Percentiles rank a stretch among this genome's conserved stretches.
Conservation (phyloP, 1,140 invertebrate genomes). For the Caerostris darwini region DNA sequence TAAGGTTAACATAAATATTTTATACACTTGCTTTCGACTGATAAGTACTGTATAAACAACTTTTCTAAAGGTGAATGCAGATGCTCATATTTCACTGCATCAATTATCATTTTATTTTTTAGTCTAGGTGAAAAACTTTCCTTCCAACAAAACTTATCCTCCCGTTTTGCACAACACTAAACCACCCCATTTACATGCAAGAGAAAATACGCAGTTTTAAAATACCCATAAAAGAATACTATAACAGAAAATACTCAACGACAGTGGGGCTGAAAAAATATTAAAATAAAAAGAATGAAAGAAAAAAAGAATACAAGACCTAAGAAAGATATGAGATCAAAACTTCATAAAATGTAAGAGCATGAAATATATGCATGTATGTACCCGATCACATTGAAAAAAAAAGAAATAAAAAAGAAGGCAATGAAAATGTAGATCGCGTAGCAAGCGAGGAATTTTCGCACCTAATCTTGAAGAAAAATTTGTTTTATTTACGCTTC, state of each 20-base stretch:
- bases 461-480: not conserved
- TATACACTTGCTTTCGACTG: too few relatives aligned
- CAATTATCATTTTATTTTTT: not conserved
- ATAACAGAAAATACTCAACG: not conserved
- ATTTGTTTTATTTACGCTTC: not conserved
- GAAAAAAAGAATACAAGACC: not conserved
- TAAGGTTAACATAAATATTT: too few relatives aligned
- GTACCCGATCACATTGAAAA: not conserved
- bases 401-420: not conserved
- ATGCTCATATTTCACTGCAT: too few relatives aligned
- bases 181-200: not conserved
- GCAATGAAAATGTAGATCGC: not conserved
- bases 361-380: not conserved
- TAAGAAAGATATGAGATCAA: not conserved
- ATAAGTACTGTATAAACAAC: too few relatives aligned
- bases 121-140: not conserved
- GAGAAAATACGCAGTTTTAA: constrained; percentile 6
- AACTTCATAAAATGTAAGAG: not conserved
- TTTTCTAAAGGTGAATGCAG: too few relatives aligned
- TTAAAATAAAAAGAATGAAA: too few relatives aligned
- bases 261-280: not conserved
- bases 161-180: not conserved
- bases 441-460: not conserved
- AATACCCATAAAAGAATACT: not conserved
- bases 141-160: not conserved